phyloP scores from a whole-genome alignment of 2,888 invertebrate genomes.

The Tipula lateralis region DNA sequence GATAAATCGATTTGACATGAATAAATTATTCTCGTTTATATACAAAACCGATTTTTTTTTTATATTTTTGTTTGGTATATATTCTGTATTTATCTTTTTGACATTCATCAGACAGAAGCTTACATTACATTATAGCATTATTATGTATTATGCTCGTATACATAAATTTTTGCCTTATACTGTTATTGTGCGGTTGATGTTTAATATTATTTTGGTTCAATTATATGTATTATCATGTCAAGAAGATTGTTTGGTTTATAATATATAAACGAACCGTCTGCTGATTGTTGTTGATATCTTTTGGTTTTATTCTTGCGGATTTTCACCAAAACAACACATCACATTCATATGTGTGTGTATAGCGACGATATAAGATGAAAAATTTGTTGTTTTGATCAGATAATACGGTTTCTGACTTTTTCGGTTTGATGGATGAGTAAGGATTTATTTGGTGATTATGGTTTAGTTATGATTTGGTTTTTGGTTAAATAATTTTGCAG shows the following conservation, averaged over 20 bases:
- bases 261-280: not conserved
- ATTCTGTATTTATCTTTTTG: not conserved
- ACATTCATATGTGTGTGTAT: not conserved
- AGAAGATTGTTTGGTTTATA: constrained; percentile 14
- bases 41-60: not conserved
- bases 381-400: not conserved
- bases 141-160: not conserved
- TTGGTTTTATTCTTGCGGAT: not conserved
- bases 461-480: not conserved
- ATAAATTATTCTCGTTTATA: constrained; percentile 9
- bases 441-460: not conserved
- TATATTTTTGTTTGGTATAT: not conserved
- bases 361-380: not conserved
- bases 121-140: constrained; percentile 25
- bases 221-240: constrained; percentile 13
- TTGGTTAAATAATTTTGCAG: too few relatives aligned
- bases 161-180: not conserved
- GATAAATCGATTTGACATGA: constrained; percentile 29
- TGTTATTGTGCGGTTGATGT: not conserved
- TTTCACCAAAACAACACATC: not conserved
- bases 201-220: constrained; percentile 19
- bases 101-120: constrained; percentile 29
- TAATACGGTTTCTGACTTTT: not conserved
- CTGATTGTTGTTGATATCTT: constrained; percentile 1
- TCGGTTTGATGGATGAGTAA: not conserved